Evolutionary conservation across 1,140 invertebrate species (phyloP).

Genomic region (Papilio xuthus): DNA sequence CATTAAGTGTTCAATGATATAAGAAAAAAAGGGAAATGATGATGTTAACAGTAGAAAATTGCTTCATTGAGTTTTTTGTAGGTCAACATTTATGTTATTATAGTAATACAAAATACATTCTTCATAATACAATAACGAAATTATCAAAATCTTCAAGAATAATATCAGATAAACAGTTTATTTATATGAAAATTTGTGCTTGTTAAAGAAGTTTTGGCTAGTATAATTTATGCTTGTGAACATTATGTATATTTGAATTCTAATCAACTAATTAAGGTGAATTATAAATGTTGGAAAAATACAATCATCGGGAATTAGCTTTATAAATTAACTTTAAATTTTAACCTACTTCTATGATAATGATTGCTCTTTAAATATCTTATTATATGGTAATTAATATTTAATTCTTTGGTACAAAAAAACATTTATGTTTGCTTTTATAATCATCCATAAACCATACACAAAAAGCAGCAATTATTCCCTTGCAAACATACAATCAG

Average conservation of each 20-base stretch:
- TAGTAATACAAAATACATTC: conserved; percentile 17
- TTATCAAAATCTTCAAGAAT: conserved; percentile 18
- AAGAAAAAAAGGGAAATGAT: neutral
- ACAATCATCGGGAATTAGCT: conserved; percentile 1
- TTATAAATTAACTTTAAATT: conserved; percentile 20
- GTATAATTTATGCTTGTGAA: neutral
- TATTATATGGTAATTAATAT: conserved; percentile 16
- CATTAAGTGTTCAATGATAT: too few species aligned
- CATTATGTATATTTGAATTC: neutral
- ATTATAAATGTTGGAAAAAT: conserved; percentile 6
- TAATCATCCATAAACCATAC: conserved; percentile 38
- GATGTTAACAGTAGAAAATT: neutral
- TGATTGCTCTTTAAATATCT: conserved; percentile 13
- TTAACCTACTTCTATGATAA: conserved; percentile 28
- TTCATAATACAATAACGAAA: conserved; percentile 20
- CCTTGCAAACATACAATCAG: conserved; percentile 38
- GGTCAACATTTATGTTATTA: neutral
- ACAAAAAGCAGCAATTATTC: conserved; percentile 39
- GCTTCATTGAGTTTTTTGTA: neutral
- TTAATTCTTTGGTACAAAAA: conserved; percentile 45
- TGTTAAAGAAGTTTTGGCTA: conserved; percentile 15
- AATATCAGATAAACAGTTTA: neutral
- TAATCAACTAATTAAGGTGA: conserved; percentile 5
- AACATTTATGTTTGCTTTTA: conserved; percentile 28
- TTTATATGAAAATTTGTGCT: conserved; percentile 20